These are phyloP conservation scores for Dryomyza anilis DNA, from an alignment of 2,888 invertebrate species.

Conservation along the genomic window DNA sequence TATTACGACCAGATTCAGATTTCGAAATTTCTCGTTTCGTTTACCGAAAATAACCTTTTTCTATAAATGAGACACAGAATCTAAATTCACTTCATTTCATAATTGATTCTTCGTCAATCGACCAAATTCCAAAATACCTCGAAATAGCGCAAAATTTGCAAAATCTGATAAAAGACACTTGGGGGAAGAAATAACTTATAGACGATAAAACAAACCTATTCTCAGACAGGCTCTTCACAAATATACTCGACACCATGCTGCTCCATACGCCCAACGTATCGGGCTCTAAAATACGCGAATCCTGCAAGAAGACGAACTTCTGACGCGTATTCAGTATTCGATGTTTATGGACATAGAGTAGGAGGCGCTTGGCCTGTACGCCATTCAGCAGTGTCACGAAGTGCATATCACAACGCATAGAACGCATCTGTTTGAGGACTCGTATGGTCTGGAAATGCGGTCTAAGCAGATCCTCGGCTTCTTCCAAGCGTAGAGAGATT, in stretches of 20 bases:
- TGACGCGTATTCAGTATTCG: slow-evolving; percentile 74
- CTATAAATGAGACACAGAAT: too few relatives aligned
- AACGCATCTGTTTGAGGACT: slow-evolving; percentile 65
- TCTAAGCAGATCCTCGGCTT: slow-evolving; percentile 69
- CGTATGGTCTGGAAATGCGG: slow-evolving; percentile 68
- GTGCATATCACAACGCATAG: slow-evolving; percentile 73
- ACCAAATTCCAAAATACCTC: too few relatives aligned
- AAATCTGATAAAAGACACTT: too few relatives aligned
- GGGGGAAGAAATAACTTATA: too few relatives aligned
- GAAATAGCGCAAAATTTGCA: too few relatives aligned
- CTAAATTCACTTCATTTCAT: too few relatives aligned
- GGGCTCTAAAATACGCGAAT: slow-evolving; percentile 69
- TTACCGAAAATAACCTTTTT: too few relatives aligned
- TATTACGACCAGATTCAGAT: too few relatives aligned
- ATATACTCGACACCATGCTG: slow-evolving; percentile 75
- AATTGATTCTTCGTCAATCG: too few relatives aligned
- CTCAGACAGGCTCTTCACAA: slow-evolving; percentile 63
- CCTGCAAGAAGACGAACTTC: slow-evolving; percentile 74
- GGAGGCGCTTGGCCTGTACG: slow-evolving; percentile 68
- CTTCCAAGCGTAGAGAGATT: slow-evolving; percentile 66
- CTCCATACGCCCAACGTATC: slow-evolving; percentile 77
- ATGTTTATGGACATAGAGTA: slow-evolving; percentile 75
- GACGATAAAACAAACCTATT: too few relatives aligned
- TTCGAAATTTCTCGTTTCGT: too few relatives aligned
- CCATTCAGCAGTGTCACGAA: slow-evolving; percentile 76